Base-by-base conservation (phyloP, 1,140 invertebrate species). In the Papilio polyxenes region DNA sequence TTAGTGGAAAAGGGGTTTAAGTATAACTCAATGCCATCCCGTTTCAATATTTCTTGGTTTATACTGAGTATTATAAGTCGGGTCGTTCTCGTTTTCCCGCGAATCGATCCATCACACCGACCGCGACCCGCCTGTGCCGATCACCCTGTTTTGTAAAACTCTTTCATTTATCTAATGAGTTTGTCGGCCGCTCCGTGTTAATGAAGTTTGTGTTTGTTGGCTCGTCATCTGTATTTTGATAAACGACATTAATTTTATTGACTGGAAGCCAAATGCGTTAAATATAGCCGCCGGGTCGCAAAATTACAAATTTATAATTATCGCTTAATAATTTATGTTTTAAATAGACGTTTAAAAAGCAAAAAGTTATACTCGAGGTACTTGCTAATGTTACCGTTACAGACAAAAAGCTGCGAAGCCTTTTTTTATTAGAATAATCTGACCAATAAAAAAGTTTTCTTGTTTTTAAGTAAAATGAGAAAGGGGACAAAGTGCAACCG, bases 131-230 rank as follows among this genome's bases (percentile, higher is more conserved):
- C 78, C 82, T 80, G 82, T 74, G 75, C 87, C 88, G 90, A 87
- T 89, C 83, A 86, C 87, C 82, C 85, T 84, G 83, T 87, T 79
- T 62, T 87, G 86, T 89, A 89, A 31, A 91, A 92, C 92, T 92
- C 92, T 92, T 92, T 93, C 91, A 92, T 93, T 92, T 94, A 92
- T 92, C 83, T 94, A 93, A 93, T 93, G 91, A 92, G 91, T 90
- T 91, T 87, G 84, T 86, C 82, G 69, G 77, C 80, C 81, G 37
- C 84, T 83, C 80, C 15, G 56, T 83, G 40, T 78, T 62, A 31
- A 81, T 81, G 51, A 37, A 75, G 75, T 13, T 77, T 75, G 75
- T 87, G 86, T 88, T 89, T 88, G 86, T 80, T 77, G 80, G 83
- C 82, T 83, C 86, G 84, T 84, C 81, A 77, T 13, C 79, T 76